Base-by-base conservation (phyloP, 2,113 vertebrate species). In the Brachyistius frenatus region DNA sequence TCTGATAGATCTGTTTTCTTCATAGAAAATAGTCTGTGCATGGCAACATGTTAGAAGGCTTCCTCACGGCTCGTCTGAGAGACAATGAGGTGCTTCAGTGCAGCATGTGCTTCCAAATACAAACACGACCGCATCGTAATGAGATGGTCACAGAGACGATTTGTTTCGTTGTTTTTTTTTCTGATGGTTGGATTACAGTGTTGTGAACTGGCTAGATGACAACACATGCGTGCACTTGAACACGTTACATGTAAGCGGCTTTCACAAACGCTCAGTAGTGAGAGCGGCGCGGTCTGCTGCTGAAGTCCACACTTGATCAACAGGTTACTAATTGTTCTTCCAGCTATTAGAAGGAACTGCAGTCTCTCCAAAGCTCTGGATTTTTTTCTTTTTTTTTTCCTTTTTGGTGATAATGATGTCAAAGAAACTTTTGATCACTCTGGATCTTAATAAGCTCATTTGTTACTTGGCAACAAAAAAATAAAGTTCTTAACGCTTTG, bases 381-480 rank as follows among this genome's bases (percentile, higher is more conserved):
- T 75, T 60, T 78, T 78, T 57, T 14, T 81, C 79, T 56, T 70
- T 2, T 50, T 50, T 58, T 80, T 64, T 63, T 75, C 69, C 23
- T 61, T 11, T 72, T 63, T 73, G 47, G 73, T 37, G 46, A 69
- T 78, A 30, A 79, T 67, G 65, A 87, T 83, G 86, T 90, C 83
- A 86, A 80, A 84, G 63, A 67, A 68, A 52, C 14, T 32, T 54
- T 80, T 37, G 13, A 36, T 58, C 60, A 31, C 46, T 69, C 64
- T 88, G 58, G 68, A 76, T 79, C 66, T 74, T 72, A 79, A 83
- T 86, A 91, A 92, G 92, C 60, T 37, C 4, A 70, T 87, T 84
- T 91, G 83, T 93, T 92, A 91, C 82, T 82, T 80, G 73, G 83
- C 76, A 90, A 87, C 74, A 90, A 87, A 86, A 87, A 85, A 85